Base-by-base conservation (phyloP, 2,113 vertebrate genomes). In the Centropristis striata region DNA sequence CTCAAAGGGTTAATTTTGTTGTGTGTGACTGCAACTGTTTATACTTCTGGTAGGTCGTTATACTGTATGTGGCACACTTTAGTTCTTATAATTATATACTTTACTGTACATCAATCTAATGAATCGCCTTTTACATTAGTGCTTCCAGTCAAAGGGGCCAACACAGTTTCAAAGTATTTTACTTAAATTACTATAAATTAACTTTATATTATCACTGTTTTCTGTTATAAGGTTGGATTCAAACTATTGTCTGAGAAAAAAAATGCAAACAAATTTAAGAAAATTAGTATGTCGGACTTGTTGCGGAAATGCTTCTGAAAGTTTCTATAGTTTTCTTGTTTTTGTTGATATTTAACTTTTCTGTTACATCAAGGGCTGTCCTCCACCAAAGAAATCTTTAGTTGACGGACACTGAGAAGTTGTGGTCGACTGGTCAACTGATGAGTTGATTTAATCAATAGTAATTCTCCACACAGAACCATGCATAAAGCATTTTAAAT, bases 1-100 rank as follows among this genome's bases (percentile, higher is more conserved):
- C 83, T 87, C 50, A 61, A 51, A 54, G 79, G 79, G 54, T 60
- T 87, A 36, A 67, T 46, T 75, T 59, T 66, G 71, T 65, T 73
- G 60, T 58, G 79, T 73, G 85, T 71, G 81, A 81, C 71, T 10
- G 10, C 47, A 57, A 58, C 37, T 74, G 67, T 54, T 84, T 67
- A 41, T 54, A 36, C 69, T 47, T 66, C 18, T 70, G 54, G 41
- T 61, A 20, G 32, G 54, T 59, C 18, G 2, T 71, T 55, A 53
- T 46, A 36, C 37, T 18, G 41, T 7, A 57, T 47, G 47, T 44
- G 54, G 54, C 53, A 37, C 51, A 80, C 21, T n/a, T 27, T 27
- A 21, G 15, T 37, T 21, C 10, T 57, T 21, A 36, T 8, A 61
- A 61, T 20, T 32, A 8, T 14, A 46, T 23, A 21, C 54, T 32